These are phyloP conservation scores for Drosophila carrolli DNA, from an alignment of 1,140 invertebrate genomes.

Conservation along the genomic window DNA sequence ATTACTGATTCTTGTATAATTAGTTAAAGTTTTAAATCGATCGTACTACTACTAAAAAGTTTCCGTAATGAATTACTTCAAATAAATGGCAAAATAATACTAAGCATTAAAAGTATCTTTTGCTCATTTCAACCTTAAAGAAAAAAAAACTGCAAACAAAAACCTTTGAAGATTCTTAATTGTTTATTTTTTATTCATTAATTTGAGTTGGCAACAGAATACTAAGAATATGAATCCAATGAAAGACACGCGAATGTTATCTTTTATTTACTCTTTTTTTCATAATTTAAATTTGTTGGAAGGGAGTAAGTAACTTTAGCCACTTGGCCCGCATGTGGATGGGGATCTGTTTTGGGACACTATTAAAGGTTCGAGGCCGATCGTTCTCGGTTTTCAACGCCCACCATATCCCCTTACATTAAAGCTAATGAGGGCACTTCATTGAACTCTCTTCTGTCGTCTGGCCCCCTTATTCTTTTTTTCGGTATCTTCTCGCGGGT, in stretches of 20 bases:
- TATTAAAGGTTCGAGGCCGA: constrained; percentile 16
- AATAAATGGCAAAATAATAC: too few relatives aligned
- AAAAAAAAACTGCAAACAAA: neutral
- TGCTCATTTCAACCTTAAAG: too few relatives aligned
- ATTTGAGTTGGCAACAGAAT: constrained; percentile 1
- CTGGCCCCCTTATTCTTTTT: constrained; percentile 5
- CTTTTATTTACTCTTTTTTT: constrained; percentile 11
- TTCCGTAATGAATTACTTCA: too few relatives aligned
- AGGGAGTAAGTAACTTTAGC: constrained; percentile 38
- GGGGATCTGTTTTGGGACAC: constrained; percentile 19
- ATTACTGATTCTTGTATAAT: too few relatives aligned
- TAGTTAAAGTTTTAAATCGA: too few relatives aligned
- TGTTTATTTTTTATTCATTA: neutral
- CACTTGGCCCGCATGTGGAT: constrained; percentile 44
- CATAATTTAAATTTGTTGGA: constrained; percentile 14
- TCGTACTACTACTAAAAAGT: too few relatives aligned
- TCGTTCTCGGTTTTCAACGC: constrained; percentile 45
- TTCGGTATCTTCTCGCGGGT: constrained; percentile 25
- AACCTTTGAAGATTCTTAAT: neutral
- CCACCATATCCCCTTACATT: constrained; percentile 72
- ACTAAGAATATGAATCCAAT: constrained; percentile 5
- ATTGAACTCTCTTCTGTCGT: constrained; percentile 34
- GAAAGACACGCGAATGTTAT: constrained; percentile 18
- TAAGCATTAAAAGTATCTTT: too few relatives aligned
- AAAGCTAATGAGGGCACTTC: constrained; percentile 57